Conservation (phyloP, 2,113 vertebrate species). For the Donacobius atricapilla region DNA sequence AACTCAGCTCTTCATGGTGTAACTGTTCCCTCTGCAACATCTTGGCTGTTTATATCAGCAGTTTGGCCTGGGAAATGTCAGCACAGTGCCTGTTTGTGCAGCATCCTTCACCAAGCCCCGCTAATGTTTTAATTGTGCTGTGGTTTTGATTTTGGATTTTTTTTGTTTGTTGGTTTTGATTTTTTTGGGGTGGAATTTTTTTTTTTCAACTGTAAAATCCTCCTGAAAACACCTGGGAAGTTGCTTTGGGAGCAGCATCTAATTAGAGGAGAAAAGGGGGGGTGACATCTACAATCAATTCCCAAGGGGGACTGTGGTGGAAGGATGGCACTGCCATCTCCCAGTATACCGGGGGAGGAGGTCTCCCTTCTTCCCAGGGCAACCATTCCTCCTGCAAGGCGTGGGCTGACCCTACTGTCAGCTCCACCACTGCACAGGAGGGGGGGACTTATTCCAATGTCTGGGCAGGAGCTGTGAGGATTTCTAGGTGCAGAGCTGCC, state of each 20-base stretch:
- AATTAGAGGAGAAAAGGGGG: background rate
- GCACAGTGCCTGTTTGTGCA: background rate
- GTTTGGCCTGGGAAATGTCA: background rate
- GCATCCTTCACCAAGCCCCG: background rate
- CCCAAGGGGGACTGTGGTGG: background rate
- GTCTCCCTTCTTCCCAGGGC: background rate
- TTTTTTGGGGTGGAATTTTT: background rate
- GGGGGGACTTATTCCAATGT: background rate
- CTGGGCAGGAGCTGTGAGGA: background rate
- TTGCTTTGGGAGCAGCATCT: background rate
- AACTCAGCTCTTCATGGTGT: background rate
- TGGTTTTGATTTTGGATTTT: background rate
- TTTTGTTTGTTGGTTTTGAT: background rate
- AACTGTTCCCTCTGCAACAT: background rate
- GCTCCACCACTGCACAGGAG: background rate
- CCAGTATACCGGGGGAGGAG: background rate
- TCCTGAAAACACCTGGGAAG: background rate
- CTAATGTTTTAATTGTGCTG: background rate
- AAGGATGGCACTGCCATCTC: background rate
- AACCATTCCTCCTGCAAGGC: background rate
- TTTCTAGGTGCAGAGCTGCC: conserved; percentile 10
- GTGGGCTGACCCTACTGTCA: background rate
- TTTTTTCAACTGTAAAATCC: background rate
- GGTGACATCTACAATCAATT: background rate
- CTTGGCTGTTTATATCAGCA: background rate